phyloP scores from a whole-genome alignment of 2,888 invertebrate genomes.

The Alsophila aescularia region DNA sequence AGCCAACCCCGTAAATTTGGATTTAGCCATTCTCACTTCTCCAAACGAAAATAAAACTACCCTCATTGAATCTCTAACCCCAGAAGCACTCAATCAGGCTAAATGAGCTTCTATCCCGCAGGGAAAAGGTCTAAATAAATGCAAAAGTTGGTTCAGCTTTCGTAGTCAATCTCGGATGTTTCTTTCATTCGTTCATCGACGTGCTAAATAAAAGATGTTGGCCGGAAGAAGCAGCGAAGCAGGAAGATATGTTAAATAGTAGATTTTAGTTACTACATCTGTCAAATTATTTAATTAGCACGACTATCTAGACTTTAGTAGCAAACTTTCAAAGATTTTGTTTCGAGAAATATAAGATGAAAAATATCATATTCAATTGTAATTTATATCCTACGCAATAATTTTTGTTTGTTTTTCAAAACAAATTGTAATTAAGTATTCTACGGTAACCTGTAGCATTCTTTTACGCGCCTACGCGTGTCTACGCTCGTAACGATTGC shows the following conservation, averaged over 20 bases:
- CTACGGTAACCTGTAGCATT: not conserved
- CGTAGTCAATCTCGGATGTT: conserved; percentile 44
- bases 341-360: too few relatives aligned
- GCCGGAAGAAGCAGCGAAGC: conserved; percentile 53
- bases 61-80: conserved; percentile 27
- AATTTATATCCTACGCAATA: too few relatives aligned
- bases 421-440: too few relatives aligned
- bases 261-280: too few relatives aligned
- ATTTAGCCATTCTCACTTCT: conserved; percentile 29
- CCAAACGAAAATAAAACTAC: conserved; percentile 46
- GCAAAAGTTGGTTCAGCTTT: conserved; percentile 36
- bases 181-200: conserved; percentile 62
- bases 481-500: conserved; percentile 17
- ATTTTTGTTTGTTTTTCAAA: too few relatives aligned
- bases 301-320: too few relatives aligned
- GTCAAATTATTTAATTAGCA: too few relatives aligned
- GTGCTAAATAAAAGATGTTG: conserved; percentile 70
- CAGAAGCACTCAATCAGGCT: conserved; percentile 16
- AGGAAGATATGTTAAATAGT: conserved; percentile 49
- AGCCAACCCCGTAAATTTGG: conserved; percentile 9
- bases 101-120: conserved; percentile 36
- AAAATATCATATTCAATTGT: too few relatives aligned
- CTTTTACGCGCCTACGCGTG: conserved; percentile 17
- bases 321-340: too few relatives aligned
- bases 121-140: conserved; percentile 30